Base-by-base conservation (phyloP, 2,797 vertebrate species). In the Hippocampus kuda region DNA sequence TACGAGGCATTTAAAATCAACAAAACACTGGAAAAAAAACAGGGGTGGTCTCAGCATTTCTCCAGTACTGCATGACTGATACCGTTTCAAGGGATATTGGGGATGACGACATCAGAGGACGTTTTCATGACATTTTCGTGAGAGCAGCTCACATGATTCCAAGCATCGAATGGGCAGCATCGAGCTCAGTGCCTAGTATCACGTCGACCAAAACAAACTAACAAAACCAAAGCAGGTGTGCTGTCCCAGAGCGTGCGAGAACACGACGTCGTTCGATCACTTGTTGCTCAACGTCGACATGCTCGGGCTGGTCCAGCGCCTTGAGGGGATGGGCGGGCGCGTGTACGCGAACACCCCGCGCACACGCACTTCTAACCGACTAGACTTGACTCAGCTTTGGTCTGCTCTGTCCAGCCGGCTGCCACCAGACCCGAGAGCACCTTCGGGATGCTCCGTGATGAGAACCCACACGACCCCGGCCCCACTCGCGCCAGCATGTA, bases 271-370 rank as follows among this genome's bases (percentile, higher is more conserved):
- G 15, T 24, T 11, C 41, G n/a, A 44, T 15, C 63, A 65, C 63
- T 48, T 65, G 63, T 65, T 65, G 63, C 63, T 65, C 42, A 65
- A 65, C 63, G 15, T 2, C 22, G 41, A 18, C 63, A 26, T 48
- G 63, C 44, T 65, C 44, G 24, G 63, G 41, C 62, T 20, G 22
- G 38, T 64, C 62, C 16, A 16, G 1, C 24, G 24, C 56, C 56
- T 59, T 26, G 22, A 15, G 42, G 63, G 42, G 44, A 11, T 30
- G 42, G 24, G 42, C 49, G 16, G 59, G 20, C 26, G 27, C 4
- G 27, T 67, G 65, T 53, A 48, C 46, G 2, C 41, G 49, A 67
- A 24, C 49, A 30, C 30, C 51, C 49, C 65, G n/a, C 51, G 22
- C 48, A 6, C 16, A 53, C 51, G 22, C 48, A 6, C 16, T 51